Evolutionary conservation across 2,888 invertebrate genomes (phyloP), one percentile per base, ranked within the genome.

Genomic region (Dyspetes luteomarginatus): DNA sequence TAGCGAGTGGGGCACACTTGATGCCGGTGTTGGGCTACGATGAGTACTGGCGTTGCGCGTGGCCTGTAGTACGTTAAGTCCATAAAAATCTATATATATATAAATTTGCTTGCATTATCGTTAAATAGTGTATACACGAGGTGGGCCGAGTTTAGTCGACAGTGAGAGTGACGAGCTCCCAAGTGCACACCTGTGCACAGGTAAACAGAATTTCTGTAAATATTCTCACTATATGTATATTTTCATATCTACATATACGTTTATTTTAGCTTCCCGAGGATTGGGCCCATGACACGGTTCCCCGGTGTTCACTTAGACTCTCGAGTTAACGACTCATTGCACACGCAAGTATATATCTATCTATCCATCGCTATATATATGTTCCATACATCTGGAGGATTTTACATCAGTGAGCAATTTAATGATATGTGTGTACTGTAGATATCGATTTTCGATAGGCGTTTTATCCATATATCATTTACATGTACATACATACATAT

Each of bases 71-170:
- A 82, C 73, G 81, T 77, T 83, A 81, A 80, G 84, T 71, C 82
- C 73, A 81, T 77, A 82, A 81, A 83, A 83, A 78, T 85, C 82
- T 82, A 82, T 85, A 85, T 45, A 43, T 52, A 50, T 62, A 24
- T 52, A 64, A 19, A 24, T 52, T 72, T 82, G 82, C 77, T 76
- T 83, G 86, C 83, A 86, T 86, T 83, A 84, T 86, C 84, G 84
- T 83, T 60, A 83, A 84, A 84, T 71, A 86, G 79, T 56, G 62
- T 72, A 81, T 81, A 65, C 65, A 82, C 83, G 80, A 83, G 80
- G 81, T 81, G 81, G 75, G 19, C 78, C 76, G 75, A 62, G 81
- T 82, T 80, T 67, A 76, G 78, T 68, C 69, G 80, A 76, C 55
- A 72, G 80, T 62, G 76, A 80, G 80, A 80, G 80, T 80, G 79